Percentiles rank a stretch among this genome's conserved stretches.
These are phyloP conservation scores for Ciona savignyi DNA, from an alignment of 23 tunicate genomes.

Conservation along the genomic window DNA sequence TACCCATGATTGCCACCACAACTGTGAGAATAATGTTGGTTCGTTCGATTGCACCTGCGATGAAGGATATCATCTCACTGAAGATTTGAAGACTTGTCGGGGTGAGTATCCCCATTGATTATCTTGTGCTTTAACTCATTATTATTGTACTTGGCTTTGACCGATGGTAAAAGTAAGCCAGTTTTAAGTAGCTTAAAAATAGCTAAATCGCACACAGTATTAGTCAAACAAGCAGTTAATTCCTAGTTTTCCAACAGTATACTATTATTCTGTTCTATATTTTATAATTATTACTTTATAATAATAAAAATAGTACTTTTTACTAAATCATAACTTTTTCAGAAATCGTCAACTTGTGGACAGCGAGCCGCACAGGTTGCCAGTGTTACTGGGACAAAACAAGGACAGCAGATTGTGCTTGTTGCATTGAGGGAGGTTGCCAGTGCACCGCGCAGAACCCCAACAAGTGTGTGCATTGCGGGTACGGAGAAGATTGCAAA, in stretches of 20 bases:
- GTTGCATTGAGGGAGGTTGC: slow-evolving; percentile 55
- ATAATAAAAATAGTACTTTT: too few relatives aligned
- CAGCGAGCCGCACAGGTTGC: slow-evolving; percentile 18
- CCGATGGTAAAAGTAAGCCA: too few relatives aligned
- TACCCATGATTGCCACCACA: slow-evolving; percentile 22
- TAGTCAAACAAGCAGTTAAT: too few relatives aligned
- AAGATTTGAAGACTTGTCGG: slow-evolving; percentile 33
- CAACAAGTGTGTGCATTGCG: slow-evolving; percentile 43
- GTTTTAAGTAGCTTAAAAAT: too few relatives aligned
- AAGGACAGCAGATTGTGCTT: slow-evolving; percentile 24
- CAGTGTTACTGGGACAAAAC: slow-evolving; percentile 28
- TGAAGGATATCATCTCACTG: slow-evolving; percentile 10
- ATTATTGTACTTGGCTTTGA: too few relatives aligned
- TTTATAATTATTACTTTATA: too few relatives aligned
- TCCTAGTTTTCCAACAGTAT: too few relatives aligned
- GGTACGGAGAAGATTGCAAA: slow-evolving; percentile 34
- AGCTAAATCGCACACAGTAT: too few relatives aligned
- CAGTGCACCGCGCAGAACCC: slow-evolving; percentile 20
- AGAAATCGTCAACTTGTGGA: slow-evolving; percentile 49
- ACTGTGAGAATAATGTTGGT: slow-evolving; percentile 29
- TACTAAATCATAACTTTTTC: neutral
- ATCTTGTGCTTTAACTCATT: too few relatives aligned
- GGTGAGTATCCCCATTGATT: too few relatives aligned
- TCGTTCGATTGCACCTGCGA: slow-evolving; percentile 31
- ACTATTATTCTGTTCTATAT: too few relatives aligned